A percentile compares a stretch with the other conserved stretches of the same genome.
These are phyloP conservation scores for Phania funesta DNA, from an alignment of 2,888 invertebrate species.

Conservation along the genomic window DNA sequence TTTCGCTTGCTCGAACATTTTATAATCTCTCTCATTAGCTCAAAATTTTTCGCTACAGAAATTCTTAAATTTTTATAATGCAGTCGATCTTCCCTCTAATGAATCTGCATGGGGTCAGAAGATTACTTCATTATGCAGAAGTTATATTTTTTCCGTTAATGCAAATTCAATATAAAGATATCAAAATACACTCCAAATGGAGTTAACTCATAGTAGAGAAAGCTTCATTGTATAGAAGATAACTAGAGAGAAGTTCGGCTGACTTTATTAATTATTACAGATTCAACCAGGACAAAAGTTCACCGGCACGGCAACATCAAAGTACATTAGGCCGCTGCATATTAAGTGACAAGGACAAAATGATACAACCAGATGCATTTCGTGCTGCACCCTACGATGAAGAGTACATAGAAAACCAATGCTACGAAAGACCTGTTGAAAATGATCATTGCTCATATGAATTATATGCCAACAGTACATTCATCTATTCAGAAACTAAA, in stretches of 20 bases:
- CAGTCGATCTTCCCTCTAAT: too few species aligned
- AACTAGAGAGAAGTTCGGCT: not conserved
- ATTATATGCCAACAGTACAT: slow-evolving; percentile 86
- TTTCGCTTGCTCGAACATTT: too few species aligned
- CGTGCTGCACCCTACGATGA: slow-evolving; percentile 87
- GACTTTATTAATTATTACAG: slow-evolving; percentile 12
- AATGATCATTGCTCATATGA: slow-evolving; percentile 88
- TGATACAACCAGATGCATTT: slow-evolving; percentile 88
- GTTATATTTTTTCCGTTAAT: too few species aligned
- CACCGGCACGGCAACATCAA: slow-evolving; percentile 48
- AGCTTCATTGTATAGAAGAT: too few species aligned
- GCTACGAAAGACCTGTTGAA: slow-evolving; percentile 83
- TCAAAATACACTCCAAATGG: too few species aligned
- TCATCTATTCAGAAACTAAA: slow-evolving; percentile 82
- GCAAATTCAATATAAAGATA: too few species aligned
- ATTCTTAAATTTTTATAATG: too few species aligned
- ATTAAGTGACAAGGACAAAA: slow-evolving; percentile 87
- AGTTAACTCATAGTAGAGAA: too few species aligned
- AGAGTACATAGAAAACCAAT: slow-evolving; percentile 92
- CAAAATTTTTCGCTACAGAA: too few species aligned
- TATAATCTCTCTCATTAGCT: too few species aligned
- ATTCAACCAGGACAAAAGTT: slow-evolving; percentile 51
- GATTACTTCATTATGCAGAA: too few species aligned
- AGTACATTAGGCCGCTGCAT: slow-evolving; percentile 83
- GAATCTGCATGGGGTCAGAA: too few species aligned